Evolutionary conservation across 2,888 invertebrate genomes (phyloP), one percentile per base, ranked within the genome.

Genomic region (Epistrophe eligans): DNA sequence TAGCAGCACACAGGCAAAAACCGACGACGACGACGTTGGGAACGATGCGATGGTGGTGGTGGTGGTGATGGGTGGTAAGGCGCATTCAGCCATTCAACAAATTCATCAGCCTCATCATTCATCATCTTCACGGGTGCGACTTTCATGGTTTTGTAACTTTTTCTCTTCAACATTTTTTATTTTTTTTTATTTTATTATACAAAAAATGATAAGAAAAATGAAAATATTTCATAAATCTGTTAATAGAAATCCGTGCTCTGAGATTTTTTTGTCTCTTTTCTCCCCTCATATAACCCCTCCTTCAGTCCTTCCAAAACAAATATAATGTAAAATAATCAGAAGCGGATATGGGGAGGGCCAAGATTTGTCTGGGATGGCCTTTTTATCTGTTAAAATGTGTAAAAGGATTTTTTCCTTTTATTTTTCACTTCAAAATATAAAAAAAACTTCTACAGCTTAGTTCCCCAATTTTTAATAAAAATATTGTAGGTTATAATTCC

Each of bases 21-120:
- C 24, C 24, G 24, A 24, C 24, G n/a, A n/a, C n/a, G n/a, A n/a
- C n/a, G n/a, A 24, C 24, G 24, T 24, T 24, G 24, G 24, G 24
- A 24, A 11, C 11, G 5, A 8, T 1, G 8, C 19, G 7, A 4
- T 4, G 13, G 19, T 15, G 40, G 24, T n/a, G 13, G 13, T 8
- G 57, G 10, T 15, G 38, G 19, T 15, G 43, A 15, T 62, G 19
- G 17, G 38, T 8, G 19, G 15, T 7, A n/a, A 35, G 35, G 35
- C 17, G 35, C 11, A 58, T 58, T 58, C 38, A 66, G 60, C 71
- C 52, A 82, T 79, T 87, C 82, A 81, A 48, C 77, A 43, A 79
- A 82, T 82, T 60, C 74, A 74, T 72, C 79, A 79, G 67, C 74
- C 58, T 76, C 79, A 67, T 79, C 87, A 87, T 83, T 82, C 83